Conservation (phyloP, 2,888 invertebrate species). For the Drosophila bunnanda region DNA sequence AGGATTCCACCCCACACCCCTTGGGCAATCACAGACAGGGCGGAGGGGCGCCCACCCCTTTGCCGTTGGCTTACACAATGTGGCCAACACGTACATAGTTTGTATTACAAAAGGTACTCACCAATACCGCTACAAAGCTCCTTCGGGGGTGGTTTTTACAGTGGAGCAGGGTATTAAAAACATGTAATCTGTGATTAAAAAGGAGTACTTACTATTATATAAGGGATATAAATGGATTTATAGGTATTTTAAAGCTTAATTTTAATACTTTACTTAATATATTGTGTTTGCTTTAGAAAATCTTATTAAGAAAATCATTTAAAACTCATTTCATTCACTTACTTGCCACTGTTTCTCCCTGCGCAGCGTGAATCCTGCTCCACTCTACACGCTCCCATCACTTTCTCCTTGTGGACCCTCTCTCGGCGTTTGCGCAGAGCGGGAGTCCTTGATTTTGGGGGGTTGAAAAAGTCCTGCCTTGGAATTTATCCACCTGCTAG, state of each 20-base stretch:
- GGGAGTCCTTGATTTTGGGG: conserved; percentile 19
- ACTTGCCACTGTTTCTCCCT: conserved; percentile 2
- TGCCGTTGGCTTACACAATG: conserved; percentile 32
- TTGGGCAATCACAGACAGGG: conserved; percentile 2
- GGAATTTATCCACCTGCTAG: background rate
- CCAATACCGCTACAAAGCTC: conserved; percentile 26
- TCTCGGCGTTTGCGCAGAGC: conserved; percentile 59
- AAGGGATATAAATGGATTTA: too few relatives aligned
- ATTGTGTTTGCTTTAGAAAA: background rate
- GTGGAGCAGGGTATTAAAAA: background rate
- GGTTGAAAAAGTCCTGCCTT: background rate
- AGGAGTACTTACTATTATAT: background rate
- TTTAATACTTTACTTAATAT: background rate
- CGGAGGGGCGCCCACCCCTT: conserved; percentile 3
- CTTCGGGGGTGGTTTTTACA: conserved; percentile 16
- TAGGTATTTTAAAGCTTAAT: fast-evolving
- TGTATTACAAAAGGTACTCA: conserved; percentile 49
- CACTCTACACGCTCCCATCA: background rate
- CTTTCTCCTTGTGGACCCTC: conserved; percentile 3
- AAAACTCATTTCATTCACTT: too few relatives aligned
- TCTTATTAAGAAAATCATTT: background rate
- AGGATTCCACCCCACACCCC: background rate
- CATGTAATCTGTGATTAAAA: background rate
- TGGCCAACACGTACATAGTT: conserved; percentile 15
- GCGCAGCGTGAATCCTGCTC: conserved; percentile 8